These are phyloP conservation scores for Bos indicus DNA, from an alignment of 2,113 vertebrate genomes.

Conservation along the genomic window DNA sequence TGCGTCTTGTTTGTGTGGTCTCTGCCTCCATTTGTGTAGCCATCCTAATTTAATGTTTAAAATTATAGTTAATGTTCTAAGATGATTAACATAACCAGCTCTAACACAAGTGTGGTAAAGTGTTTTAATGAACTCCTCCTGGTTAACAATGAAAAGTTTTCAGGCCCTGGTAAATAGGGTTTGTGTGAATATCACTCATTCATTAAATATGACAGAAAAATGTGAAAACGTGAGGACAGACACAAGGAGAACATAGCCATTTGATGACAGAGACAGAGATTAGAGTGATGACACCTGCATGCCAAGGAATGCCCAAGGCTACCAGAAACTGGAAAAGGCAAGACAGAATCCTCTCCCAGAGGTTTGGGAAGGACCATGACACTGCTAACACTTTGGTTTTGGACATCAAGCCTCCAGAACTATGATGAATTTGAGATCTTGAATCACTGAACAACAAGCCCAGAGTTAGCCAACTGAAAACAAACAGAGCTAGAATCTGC, in stretches of 20 bases:
- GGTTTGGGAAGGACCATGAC: not conserved
- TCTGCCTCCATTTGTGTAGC: conserved; percentile 3
- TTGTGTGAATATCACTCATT: not conserved
- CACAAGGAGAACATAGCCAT: not conserved
- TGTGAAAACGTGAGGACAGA: not conserved
- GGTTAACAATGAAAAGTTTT: conserved; percentile 15
- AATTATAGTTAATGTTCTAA: conserved; percentile 33
- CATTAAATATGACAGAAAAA: not conserved
- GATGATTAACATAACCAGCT: conserved; percentile 24
- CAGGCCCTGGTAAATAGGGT: not conserved
- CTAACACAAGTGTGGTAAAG: not conserved
- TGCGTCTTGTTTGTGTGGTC: not conserved
- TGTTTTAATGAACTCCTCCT: not conserved
- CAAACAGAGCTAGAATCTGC: not conserved
- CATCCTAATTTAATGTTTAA: conserved; percentile 34
- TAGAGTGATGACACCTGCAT: not conserved
- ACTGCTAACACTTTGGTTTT: not conserved
- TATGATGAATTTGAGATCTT: not conserved
- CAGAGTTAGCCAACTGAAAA: not conserved
- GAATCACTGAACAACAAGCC: not conserved
- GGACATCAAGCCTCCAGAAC: not conserved
- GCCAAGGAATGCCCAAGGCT: not conserved
- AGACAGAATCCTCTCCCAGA: not conserved
- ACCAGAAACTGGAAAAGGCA: not conserved
- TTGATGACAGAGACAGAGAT: not conserved